A percentile compares a stretch with the other conserved stretches of the same genome.
phyloP scores from a whole-genome alignment of 2,113 vertebrate species.

The Sardina pilchardus region DNA sequence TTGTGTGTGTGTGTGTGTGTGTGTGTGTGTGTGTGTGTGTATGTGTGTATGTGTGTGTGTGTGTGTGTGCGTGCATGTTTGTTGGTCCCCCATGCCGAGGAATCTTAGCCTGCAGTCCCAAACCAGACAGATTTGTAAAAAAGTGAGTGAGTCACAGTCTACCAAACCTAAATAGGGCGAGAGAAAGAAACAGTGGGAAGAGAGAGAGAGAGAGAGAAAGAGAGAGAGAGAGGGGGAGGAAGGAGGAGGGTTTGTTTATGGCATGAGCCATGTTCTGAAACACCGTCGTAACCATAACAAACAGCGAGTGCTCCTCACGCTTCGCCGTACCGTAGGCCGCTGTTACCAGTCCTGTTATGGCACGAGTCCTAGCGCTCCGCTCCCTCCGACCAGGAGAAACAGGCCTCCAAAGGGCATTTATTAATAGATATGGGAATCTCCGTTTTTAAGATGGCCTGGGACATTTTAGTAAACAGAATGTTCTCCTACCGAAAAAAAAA shows the following conservation, averaged over 20 bases:
- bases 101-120: conserved; percentile 43
- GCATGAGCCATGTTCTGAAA: conserved; percentile 43
- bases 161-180: conserved; percentile 16
- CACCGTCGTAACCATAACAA: conserved; percentile 52
- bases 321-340: conserved; percentile 24
- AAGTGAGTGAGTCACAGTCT: conserved; percentile 50
- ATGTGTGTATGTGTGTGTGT: not conserved
- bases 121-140: conserved; percentile 40
- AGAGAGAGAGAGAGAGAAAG: not conserved
- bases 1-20: not conserved
- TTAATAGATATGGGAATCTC: conserved; percentile 29
- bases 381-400: not conserved
- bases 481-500: not conserved
- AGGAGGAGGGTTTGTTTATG: conserved; percentile 37
- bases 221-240: not conserved
- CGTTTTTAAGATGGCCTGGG: conserved; percentile 7
- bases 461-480: conserved; percentile 21
- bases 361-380: not conserved
- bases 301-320: conserved; percentile 42
- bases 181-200: conserved; percentile 27
- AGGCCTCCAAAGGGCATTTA: conserved; percentile 10
- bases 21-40: not conserved
- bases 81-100: conserved; percentile 38
- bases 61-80: not conserved
- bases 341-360: conserved; percentile 25